Evolutionary conservation across 2,888 invertebrate species (phyloP), one percentile per base, ranked within the genome.

Genomic region (Polyommatus iphigenia): DNA sequence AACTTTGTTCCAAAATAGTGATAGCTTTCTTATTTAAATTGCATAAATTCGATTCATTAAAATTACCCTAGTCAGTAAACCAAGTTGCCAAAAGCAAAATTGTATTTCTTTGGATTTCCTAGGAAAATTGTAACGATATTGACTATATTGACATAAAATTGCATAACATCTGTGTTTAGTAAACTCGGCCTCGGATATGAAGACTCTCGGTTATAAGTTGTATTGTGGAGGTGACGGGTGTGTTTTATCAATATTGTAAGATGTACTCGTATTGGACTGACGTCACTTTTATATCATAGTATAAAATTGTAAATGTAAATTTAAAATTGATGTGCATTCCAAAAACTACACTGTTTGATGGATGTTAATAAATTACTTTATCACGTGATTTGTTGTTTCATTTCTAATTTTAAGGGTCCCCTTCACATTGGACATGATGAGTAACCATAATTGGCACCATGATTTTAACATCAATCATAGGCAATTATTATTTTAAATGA

Each of bases 321-420:
- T 88, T 88, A 90, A 89, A 88, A 84, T 89, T 91, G 90, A 89
- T 89, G 87, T 90, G 92, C 93, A 93, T 93, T 93, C 93, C 93
- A 92, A 90, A 90, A 88, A 90, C 92, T 91, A 88, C 90, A 90
- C 15, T 71, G 89, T 91, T 92, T 90, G 90, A 92, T 90, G 92
- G 89, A 92, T 86, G 90, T 54, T 88, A 91, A 91, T 91, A 91
- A 91, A 91, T 88, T 85, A 67, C 84, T 83, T 85, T 85, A 83
- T 83, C 84, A 83, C 82, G 78, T 81, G 77, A 67, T 67, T 72
- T 15, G 24, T 59, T 57, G 59, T 81, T 82, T 82, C 81, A 81
- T 81, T 84, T 18, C 29, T 59, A 54, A 15, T 8, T 50, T 50
- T 3, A 41, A 36, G 36, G 36, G 7, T 0, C 6, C 8, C 7